Evolutionary conservation across 2,797 vertebrate genomes (phyloP).

Genomic region (Vipera ursinii): DNA sequence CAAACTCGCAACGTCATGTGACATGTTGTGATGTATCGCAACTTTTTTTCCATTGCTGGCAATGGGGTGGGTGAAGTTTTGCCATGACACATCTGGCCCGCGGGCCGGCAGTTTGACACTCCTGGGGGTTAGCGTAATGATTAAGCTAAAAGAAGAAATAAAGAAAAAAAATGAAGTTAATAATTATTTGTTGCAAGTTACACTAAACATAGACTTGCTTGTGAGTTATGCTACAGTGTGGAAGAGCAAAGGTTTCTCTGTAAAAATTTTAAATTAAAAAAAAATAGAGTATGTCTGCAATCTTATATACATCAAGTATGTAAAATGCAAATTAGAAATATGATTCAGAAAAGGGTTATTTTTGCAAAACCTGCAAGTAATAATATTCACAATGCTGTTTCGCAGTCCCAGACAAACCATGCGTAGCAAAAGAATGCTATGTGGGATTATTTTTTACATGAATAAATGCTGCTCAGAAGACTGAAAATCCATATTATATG

Average conservation of each 20-base stretch:
- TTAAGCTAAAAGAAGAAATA: neutral
- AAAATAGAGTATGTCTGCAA: neutral
- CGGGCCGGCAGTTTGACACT: too few species aligned
- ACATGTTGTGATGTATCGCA: too few species aligned
- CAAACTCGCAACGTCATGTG: too few species aligned
- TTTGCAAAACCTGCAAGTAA: neutral
- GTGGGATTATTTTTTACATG: neutral
- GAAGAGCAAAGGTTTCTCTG: neutral
- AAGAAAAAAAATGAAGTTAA: neutral
- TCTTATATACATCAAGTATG: neutral
- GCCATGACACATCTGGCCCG: too few species aligned
- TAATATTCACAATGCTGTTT: neutral
- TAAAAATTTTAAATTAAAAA: neutral
- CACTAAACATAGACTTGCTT: neutral
- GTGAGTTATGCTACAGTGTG: neutral
- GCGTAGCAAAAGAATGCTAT: neutral
- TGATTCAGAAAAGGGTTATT: neutral
- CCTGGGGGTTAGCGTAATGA: neutral
- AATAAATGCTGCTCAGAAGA: neutral
- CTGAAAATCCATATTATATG: neutral
- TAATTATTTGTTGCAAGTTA: fast-evolving
- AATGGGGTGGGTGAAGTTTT: too few species aligned
- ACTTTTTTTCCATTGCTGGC: too few species aligned
- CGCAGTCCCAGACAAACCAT: neutral
- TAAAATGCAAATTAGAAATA: neutral